Evolutionary conservation across 2,797 vertebrate species (phyloP).

Genomic region (Argyrosomus regius): DNA sequence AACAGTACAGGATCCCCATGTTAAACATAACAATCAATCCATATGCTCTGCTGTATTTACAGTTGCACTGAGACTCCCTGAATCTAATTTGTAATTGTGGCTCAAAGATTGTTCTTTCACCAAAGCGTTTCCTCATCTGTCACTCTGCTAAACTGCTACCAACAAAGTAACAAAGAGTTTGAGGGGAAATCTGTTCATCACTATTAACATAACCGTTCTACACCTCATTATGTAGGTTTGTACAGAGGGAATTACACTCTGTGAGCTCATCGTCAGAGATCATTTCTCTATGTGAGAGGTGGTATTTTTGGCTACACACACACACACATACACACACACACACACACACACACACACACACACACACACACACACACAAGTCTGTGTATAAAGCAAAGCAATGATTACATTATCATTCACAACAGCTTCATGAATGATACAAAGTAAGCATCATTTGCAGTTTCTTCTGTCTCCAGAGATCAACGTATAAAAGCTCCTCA

Average conservation of each 20-base stretch:
- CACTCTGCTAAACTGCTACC: conserved; percentile 13
- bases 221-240: conserved; percentile 24
- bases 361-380: neutral
- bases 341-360: neutral
- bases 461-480: conserved; percentile 56
- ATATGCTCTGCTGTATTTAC: conserved; percentile 5
- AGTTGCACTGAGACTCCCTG: neutral
- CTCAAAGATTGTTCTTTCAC: conserved; percentile 16
- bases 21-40: conserved; percentile 40
- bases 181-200: conserved; percentile 18
- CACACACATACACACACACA: neutral
- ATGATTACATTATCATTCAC: conserved; percentile 64
- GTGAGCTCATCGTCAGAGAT: conserved; percentile 17
- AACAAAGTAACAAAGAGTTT: conserved; percentile 32
- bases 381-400: conserved; percentile 25
- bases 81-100: conserved; percentile 28
- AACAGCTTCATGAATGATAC: conserved; percentile 50
- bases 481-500: conserved; percentile 46
- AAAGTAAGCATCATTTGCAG: conserved; percentile 53
- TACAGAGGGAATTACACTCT: conserved; percentile 24
- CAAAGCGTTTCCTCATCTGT: conserved; percentile 4
- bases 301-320: conserved; percentile 7
- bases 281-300: conserved; percentile 21
- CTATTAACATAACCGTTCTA: conserved; percentile 7
- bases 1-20: conserved; percentile 23